phyloP scores from a whole-genome alignment of 2,888 invertebrate species.

The Congeria kusceri region DNA sequence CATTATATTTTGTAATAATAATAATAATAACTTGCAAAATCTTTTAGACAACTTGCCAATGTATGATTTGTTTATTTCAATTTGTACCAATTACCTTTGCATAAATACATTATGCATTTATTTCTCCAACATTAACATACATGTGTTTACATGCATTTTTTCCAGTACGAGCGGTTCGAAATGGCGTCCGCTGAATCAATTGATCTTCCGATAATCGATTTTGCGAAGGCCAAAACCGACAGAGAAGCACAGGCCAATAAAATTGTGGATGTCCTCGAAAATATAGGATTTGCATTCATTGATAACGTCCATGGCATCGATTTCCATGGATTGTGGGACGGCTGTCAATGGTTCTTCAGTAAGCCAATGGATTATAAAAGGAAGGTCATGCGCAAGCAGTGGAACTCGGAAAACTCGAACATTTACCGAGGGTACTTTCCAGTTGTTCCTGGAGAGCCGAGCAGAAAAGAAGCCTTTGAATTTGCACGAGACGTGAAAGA shows the following conservation, averaged over 20 bases:
- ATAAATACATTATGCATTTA: too few relatives aligned
- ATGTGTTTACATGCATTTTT: too few relatives aligned
- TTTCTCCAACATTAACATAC: too few relatives aligned
- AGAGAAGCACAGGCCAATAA: conserved; percentile 56
- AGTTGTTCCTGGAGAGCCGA: conserved; percentile 65
- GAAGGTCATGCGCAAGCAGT: conserved; percentile 63
- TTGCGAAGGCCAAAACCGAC: conserved; percentile 45
- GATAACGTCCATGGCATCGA: conserved; percentile 70
- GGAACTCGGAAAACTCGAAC: conserved; percentile 71
- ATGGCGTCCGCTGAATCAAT: background rate
- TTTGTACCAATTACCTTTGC: too few relatives aligned
- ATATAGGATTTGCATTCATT: conserved; percentile 70
- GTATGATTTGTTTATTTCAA: too few relatives aligned
- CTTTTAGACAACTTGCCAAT: too few relatives aligned
- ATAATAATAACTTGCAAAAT: too few relatives aligned
- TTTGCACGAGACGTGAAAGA: conserved; percentile 59
- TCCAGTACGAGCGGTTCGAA: too few relatives aligned
- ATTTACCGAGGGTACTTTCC: conserved; percentile 75
- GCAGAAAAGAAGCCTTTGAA: conserved; percentile 74
- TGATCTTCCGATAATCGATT: conserved; percentile 1
- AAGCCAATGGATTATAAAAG: conserved; percentile 61
- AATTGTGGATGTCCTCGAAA: conserved; percentile 67
- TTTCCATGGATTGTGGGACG: conserved; percentile 60
- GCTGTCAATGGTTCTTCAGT: conserved; percentile 69
- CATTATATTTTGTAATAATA: too few relatives aligned